Base-by-base conservation (phyloP, 2,888 invertebrate genomes). In the Strigamia crassipes region DNA sequence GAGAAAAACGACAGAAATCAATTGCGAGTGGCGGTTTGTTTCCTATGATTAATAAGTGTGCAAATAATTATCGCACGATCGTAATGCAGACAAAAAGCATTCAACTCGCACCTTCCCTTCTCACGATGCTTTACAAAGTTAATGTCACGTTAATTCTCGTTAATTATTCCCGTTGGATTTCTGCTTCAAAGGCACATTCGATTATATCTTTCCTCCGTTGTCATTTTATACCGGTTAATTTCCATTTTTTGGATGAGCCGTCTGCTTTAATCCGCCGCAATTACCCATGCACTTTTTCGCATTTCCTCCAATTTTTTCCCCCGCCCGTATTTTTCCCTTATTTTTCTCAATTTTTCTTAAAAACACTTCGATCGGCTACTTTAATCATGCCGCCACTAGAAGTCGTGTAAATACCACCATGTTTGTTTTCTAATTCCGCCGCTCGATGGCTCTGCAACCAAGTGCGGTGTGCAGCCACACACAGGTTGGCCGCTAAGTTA, bases 381-480 rank as follows among this genome's bases (percentile, higher is more conserved):
- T 66, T 66, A 66, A 66, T 66, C 61, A 66, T 66, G 61, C 61
- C 61, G 61, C 61, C 61, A 66, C 61, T 66, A 66, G 61, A 23
- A 66, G 61, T 66, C 61, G 61, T 66, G 61, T 66, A 66, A 66
- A 66, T 66, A 66, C 61, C 21, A 18, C 61, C 61, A 18, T 66
- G 61, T 66, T 66, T 66, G 61, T 66, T 66, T 66, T 66, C 12
- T 4, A n/a, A 66, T 66, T 66, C 21, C 61, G 21, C 23, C 61
- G 21, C 23, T 66, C 61, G 61, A 66, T 66, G 61, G 8, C 61
- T 18, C 61, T 66, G 61, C 61, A 21, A 66, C 23, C 61, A 18
- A 66, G 61, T 66, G 61, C 61, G 18, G 61, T 66, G 61, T 66
- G 61, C 61, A 66, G 23, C 61, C n/a, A n/a, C 21, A 66, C 61